Conservation (phyloP, 1,140 invertebrate species). For the Sitodiplosis mosellana region DNA sequence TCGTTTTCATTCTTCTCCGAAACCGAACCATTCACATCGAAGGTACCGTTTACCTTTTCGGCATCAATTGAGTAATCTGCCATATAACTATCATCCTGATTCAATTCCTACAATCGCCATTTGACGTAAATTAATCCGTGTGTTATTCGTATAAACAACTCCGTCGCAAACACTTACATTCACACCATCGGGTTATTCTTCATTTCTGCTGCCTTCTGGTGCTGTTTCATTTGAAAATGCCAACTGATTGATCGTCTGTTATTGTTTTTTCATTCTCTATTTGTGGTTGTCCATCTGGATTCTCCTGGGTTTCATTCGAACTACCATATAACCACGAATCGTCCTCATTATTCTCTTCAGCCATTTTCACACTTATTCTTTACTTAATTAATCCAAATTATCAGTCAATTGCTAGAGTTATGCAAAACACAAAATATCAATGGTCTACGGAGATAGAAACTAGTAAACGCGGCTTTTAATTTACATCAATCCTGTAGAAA, state of each 20-base stretch:
- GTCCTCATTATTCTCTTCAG: not conserved
- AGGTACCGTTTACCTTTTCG: not conserved
- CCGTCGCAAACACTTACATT: not conserved
- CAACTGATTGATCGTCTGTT: not conserved
- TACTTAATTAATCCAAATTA: too few relatives aligned
- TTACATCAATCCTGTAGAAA: too few relatives aligned
- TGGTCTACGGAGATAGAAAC: too few relatives aligned
- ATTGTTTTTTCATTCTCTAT: not conserved
- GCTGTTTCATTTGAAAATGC: not conserved
- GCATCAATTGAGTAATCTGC: not conserved
- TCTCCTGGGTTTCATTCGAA: not conserved
- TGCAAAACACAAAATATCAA: too few relatives aligned
- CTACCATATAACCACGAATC: constrained; percentile 1
- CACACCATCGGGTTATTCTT: not conserved
- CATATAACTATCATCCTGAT: too few relatives aligned
- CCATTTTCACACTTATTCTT: not conserved
- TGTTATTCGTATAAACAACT: too few relatives aligned
- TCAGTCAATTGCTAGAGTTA: too few relatives aligned
- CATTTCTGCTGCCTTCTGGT: not conserved
- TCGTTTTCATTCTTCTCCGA: constrained; percentile 12
- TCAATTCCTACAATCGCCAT: not conserved
- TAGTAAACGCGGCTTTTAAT: too few relatives aligned
- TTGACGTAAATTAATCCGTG: not conserved
- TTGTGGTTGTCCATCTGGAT: not conserved
- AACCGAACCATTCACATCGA: constrained; percentile 5